Base-by-base conservation (phyloP, 2,888 invertebrate genomes). In the Hybos culiciformis region DNA sequence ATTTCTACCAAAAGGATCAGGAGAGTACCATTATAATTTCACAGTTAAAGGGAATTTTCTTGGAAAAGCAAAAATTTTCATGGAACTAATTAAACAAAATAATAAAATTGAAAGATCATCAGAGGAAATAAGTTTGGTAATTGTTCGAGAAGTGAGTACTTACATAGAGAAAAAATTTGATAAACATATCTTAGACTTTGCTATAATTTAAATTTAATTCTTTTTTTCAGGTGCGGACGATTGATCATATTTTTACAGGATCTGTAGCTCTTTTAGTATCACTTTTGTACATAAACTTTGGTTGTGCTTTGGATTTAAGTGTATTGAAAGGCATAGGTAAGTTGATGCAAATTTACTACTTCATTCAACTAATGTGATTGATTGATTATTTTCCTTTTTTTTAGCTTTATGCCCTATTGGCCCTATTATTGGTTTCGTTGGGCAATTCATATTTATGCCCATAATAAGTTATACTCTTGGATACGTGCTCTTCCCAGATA, bases 401-500 rank as follows among this genome's bases (percentile, higher is more conserved):
- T 46, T n/a, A n/a, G n/a, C n/a, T n/a, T n/a, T n/a, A 21, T 72
- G 73, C 47, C 91, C 91, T 0, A 66, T 86, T 14, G 88, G 85
- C 1, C 86, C 87, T 1, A 60, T 69, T 4, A 83, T 90, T 47
- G 88, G 88, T 8, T 77, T 88, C 57, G 57, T 75, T 5, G 79
- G 80, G 32, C 91, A 91, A 59, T 88, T 83, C 57, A 39, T 84
- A 4, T 71, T 84, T 41, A 88, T 92, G 87, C 91, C 92, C n/a
- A 54, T 88, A 66, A 81, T 83, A 34, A 79, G 84, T 51, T 90
- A 78, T 65, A 73, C 70, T 0, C 63, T 88, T 14, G 86, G 83
- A 0, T 72, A 73, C 53, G 54, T 77, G 15, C 67, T 88, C 17
- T 86, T 90, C 63, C 79, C 83, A 1, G 61, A 75, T 45, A 68